phyloP scores from a whole-genome alignment of 2,888 invertebrate genomes.

The Caenorhabditis imperialis region DNA sequence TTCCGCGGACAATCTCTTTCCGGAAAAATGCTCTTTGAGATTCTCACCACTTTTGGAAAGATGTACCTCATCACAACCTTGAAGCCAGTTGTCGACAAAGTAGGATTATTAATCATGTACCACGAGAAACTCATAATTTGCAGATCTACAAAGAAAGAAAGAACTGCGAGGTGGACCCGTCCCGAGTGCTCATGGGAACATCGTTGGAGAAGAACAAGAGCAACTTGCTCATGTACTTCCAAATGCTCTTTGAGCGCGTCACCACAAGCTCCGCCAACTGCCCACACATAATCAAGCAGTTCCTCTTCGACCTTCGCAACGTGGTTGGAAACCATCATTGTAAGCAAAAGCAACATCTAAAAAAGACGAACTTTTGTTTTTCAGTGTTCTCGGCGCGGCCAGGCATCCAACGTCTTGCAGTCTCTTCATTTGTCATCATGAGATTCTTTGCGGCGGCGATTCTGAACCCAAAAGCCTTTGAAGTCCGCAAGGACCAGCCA shows the following conservation, averaged over 20 bases:
- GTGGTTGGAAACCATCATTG: slow-evolving; percentile 67
- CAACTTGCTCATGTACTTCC: slow-evolving; percentile 72
- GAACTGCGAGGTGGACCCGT: slow-evolving; percentile 77
- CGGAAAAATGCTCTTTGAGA: slow-evolving; percentile 75
- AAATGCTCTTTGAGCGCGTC: slow-evolving; percentile 71
- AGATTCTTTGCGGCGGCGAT: slow-evolving; percentile 78
- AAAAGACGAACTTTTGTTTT: not conserved
- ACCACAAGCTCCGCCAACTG: slow-evolving; percentile 70
- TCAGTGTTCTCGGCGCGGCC: slow-evolving; percentile 46
- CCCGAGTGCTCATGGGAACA: slow-evolving; percentile 55
- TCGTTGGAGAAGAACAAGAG: slow-evolving; percentile 49
- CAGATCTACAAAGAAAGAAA: slow-evolving; percentile 76
- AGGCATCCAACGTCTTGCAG: slow-evolving; percentile 72
- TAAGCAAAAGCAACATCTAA: slow-evolving; percentile 1
- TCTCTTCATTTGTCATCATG: slow-evolving; percentile 77
- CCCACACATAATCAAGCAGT: slow-evolving; percentile 70
- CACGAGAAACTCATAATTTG: not conserved
- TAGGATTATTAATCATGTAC: slow-evolving; percentile 16
- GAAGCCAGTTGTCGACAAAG: slow-evolving; percentile 75
- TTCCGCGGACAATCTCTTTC: slow-evolving; percentile 76
- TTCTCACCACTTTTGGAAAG: slow-evolving; percentile 75
- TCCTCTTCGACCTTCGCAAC: slow-evolving; percentile 72
- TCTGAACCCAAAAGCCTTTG: slow-evolving; percentile 75
- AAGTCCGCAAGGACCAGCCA: slow-evolving; percentile 72
- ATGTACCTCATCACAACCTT: slow-evolving; percentile 73